Evolutionary conservation across 2,888 invertebrate species (phyloP), one percentile per base, ranked within the genome.

Genomic region (Spodoptera littoralis): DNA sequence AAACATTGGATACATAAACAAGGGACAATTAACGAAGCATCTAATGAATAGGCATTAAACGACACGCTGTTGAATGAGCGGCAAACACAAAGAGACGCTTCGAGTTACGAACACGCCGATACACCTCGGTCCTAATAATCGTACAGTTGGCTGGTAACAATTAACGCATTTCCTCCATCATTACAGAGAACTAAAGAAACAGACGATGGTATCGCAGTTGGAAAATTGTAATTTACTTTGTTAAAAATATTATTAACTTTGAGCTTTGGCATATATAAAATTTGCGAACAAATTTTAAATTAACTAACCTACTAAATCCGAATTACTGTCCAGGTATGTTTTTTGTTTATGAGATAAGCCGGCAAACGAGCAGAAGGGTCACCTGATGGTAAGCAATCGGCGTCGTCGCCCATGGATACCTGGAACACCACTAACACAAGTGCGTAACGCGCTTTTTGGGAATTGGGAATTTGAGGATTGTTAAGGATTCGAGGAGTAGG

Each of bases 11-110:
- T 71, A 71, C 69, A 77, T 75, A 77, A 79, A 70, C 75, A 75
- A 71, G 71, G 65, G 73, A 81, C 81, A 85, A 86, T 83, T 84
- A 84, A 80, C 78, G 78, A 79, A 77, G 84, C 79, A 82, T 84
- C 79, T 82, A 83, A 85, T 87, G 84, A 85, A 86, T 84, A 84
- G 82, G 83, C 81, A 83, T 84, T 84, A 85, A 86, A 84, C 82
- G 82, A 82, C 77, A 70, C 68, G 74, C 65, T 65, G 73, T 68
- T 88, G 86, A 91, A 89, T 89, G 88, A 84, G 87, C 90, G 90
- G 92, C 85, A 64, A 80, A 77, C 79, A 86, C 88, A 91, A 90
- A 91, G 89, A 71, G 72, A 73, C 70, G 77, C 79, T 77, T 71
- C 64, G 62, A 76, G 73, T 79, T 65, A 72, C 84, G 66, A 76